Evolutionary conservation across 2,113 vertebrate species (phyloP).

Genomic region (Chloebia gouldiae): DNA sequence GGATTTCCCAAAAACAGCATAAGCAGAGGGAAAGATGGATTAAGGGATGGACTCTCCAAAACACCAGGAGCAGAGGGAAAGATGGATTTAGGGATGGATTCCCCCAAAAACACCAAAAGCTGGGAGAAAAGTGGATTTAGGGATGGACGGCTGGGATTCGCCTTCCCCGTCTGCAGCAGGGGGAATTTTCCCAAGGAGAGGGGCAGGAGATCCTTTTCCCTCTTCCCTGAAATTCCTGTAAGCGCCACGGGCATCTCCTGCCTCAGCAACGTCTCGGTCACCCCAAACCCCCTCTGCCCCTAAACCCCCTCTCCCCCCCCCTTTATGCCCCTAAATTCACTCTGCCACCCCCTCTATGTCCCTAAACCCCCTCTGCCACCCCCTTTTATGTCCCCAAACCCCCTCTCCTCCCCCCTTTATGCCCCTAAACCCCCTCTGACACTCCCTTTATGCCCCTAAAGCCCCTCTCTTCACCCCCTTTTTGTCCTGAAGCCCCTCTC

Average conservation of each 20-base stretch:
- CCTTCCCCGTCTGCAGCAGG: not conserved
- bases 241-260: not conserved
- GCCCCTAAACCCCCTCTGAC: not conserved
- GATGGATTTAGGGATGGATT: fast-evolving
- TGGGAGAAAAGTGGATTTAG: not conserved
- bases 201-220: not conserved
- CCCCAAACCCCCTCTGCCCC: not conserved
- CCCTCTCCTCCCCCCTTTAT: not conserved
- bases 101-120: not conserved
- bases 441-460: not conserved
- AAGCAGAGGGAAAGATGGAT: no score
- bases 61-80: no score
- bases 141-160: not conserved
- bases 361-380: no score
- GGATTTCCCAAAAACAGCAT: not conserved
- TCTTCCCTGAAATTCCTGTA: not conserved
- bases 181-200: not conserved
- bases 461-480: no score
- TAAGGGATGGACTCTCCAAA: not conserved
- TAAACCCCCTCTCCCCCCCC: not conserved
- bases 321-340: not conserved
- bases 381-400: no score
- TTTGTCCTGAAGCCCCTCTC: not conserved
- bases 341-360: no score
- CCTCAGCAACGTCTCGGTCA: not conserved